Evolutionary conservation across 1,140 invertebrate species (phyloP), one percentile per base, ranked within the genome.

Genomic region (Micrasema longulum): DNA sequence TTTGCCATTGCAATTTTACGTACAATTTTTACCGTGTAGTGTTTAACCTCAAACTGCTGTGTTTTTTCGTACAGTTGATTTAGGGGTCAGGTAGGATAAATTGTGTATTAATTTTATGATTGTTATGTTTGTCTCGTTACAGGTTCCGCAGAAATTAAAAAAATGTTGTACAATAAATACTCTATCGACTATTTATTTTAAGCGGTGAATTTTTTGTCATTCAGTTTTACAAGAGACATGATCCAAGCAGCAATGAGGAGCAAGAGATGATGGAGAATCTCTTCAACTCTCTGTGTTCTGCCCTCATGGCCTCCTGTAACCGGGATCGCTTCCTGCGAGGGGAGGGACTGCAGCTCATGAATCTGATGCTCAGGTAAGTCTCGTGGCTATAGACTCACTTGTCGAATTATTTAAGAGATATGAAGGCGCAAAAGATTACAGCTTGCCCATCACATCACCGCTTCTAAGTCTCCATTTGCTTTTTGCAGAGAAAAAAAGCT

Each of bases 241-340:
- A 99, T 86, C 97, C 97, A 0, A 87, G 84, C 52, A 91, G 90
- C 64, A 89, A 89, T 9, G 97, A 99, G 83, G 98, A 99, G 82
- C 91, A 95, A 78, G 98, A 99, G 84, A 93, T 97, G 79, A 99
- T 99, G 97, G 97, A 99, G 82, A 99, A 99, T 86, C 85, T 99
- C 48, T 99, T 99, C 79, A 94, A 99, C 80, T 92, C 92, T 74
- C 85, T 99, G 12, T 99, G 98, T 82, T 98, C 96, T 10, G 91
- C 95, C 71, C 86, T 99, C 52, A 93, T 99, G 90, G 88, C 91
- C 64, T 86, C 91, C 6, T 83, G 90, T 62, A 99, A 99, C 84
- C 88, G 96, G 71, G 94, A 97, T 60, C 89, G 91, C 69, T 99
- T 99, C 82, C 85, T 99, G 11, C 90, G 93, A 76, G 97, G 96